Evolutionary conservation across 2,888 invertebrate genomes (phyloP).

Genomic region (Drosophila nr. perissopoda): DNA sequence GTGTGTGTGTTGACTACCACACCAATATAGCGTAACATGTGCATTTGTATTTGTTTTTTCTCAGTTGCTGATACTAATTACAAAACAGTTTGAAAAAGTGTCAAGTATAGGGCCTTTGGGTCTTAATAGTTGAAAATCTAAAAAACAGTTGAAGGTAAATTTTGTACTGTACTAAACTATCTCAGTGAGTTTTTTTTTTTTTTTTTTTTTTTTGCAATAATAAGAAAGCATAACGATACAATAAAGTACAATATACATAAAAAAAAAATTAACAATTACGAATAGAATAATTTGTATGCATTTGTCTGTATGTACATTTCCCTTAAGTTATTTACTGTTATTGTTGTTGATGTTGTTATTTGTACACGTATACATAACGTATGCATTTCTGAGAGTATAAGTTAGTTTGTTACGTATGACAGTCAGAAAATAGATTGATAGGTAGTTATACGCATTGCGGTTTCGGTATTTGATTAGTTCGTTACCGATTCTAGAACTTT

Average conservation of each 20-base stretch:
- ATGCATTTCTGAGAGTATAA: slow-evolving; percentile 21
- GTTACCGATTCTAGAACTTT: slow-evolving; percentile 58
- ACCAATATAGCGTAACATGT: slow-evolving; percentile 53
- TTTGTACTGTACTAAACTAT: slow-evolving; percentile 38
- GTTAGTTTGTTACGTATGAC: slow-evolving; percentile 17
- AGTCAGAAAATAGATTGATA: slow-evolving; percentile 18
- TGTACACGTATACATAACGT: slow-evolving; percentile 23
- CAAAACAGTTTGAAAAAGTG: slow-evolving; percentile 47
- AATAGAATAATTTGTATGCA: slow-evolving; percentile 31
- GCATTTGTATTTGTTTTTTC: slow-evolving; percentile 33
- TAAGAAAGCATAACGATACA: slow-evolving; percentile 27
- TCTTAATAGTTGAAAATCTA: slow-evolving; percentile 28
- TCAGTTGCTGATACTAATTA: slow-evolving; percentile 47
- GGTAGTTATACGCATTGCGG: slow-evolving; percentile 12
- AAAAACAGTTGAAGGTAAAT: slow-evolving; percentile 21
- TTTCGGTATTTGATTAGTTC: slow-evolving; percentile 11
- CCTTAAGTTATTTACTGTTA: neutral
- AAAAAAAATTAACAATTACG: slow-evolving; percentile 15
- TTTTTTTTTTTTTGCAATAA: slow-evolving; percentile 16
- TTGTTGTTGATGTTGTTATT: slow-evolving; percentile 10
- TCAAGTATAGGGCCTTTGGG: slow-evolving; percentile 34
- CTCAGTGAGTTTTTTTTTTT: slow-evolving; percentile 23
- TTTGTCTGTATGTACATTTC: slow-evolving; percentile 36
- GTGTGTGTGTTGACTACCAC: slow-evolving; percentile 50
- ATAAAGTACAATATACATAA: slow-evolving; percentile 21